Conservation (phyloP, 2,888 invertebrate genomes). For the Alsophila aescularia region DNA sequence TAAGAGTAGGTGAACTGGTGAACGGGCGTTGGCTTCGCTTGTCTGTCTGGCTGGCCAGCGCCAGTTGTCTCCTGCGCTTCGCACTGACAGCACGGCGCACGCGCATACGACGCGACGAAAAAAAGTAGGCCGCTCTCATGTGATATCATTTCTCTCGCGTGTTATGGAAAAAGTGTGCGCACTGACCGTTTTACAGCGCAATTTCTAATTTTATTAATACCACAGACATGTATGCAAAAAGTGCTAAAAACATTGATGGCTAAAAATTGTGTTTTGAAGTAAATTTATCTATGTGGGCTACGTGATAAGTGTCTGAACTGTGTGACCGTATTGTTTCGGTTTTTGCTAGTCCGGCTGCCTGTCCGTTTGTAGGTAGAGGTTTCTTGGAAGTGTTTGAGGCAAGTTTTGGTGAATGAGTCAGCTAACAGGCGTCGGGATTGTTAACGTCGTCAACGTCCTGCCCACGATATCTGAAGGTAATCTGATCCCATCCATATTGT, state of each 20-base stretch:
- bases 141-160: constrained; percentile 65
- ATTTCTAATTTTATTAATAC: constrained; percentile 45
- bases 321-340: constrained; percentile 60
- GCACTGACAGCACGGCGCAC: constrained; percentile 66
- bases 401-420: constrained; percentile 83
- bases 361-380: constrained; percentile 53
- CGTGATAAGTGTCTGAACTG: constrained; percentile 72
- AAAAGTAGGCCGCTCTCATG: constrained; percentile 68
- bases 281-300: constrained; percentile 74
- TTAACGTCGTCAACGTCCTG: constrained; percentile 81
- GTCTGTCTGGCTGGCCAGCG: constrained; percentile 50
- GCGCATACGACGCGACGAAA: constrained; percentile 56
- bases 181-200: constrained; percentile 55
- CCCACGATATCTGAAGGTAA: constrained; percentile 82
- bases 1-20: constrained; percentile 80
- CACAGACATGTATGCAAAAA: constrained; percentile 49
- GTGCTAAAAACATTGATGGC: constrained; percentile 63
- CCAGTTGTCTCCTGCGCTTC: constrained; percentile 74
- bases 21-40: constrained; percentile 75
- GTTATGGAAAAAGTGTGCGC: constrained; percentile 66
- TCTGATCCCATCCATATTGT: constrained; percentile 25
- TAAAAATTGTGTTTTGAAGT: constrained; percentile 48
- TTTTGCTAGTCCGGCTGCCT: constrained; percentile 52
- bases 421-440: constrained; percentile 81
- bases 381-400: constrained; percentile 62